Percentiles rank a stretch among this genome's conserved stretches.
These are phyloP conservation scores for Apis cerana DNA, from an alignment of 1,140 invertebrate genomes.

Conservation along the genomic window DNA sequence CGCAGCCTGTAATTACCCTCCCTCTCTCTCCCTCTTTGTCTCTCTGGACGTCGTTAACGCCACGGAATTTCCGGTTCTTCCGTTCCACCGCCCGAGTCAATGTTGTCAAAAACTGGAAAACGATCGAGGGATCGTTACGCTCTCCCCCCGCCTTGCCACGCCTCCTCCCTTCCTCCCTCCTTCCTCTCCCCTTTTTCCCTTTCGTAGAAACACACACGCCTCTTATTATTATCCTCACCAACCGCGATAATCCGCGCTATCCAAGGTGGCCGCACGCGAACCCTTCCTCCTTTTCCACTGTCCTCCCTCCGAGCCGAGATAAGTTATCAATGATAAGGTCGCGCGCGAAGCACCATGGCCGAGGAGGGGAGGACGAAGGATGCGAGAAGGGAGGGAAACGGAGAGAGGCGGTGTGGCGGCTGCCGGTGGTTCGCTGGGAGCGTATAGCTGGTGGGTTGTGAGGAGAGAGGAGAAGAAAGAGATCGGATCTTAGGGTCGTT, in stretches of 20 bases:
- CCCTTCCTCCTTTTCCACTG: neutral
- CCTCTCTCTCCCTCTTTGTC: neutral
- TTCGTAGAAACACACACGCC: neutral
- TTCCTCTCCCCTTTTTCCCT: neutral
- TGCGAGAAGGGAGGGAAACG: neutral
- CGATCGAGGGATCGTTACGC: neutral
- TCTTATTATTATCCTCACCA: conserved; percentile 39
- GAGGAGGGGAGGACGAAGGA: neutral
- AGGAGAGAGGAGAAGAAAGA: neutral
- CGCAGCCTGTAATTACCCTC: conserved; percentile 37
- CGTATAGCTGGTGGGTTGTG: conserved; percentile 39
- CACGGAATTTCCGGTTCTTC: conserved; percentile 24
- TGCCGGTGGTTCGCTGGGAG: conserved; percentile 30
- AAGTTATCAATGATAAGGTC: conserved; percentile 59
- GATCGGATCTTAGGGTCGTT: conserved; percentile 42
- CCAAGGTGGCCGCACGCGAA: conserved; percentile 32
- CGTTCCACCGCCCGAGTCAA: neutral
- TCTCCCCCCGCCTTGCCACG: no score
- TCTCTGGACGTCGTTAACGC: conserved; percentile 21
- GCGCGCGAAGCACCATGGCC: conserved; percentile 1
- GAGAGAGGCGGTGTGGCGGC: neutral
- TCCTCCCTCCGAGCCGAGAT: neutral
- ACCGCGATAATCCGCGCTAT: conserved; percentile 42
- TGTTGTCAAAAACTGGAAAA: conserved; percentile 8
- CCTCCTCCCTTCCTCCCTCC: neutral